A percentile compares a stretch with the other conserved stretches of the same genome.
phyloP scores from a whole-genome alignment of 2,113 vertebrate genomes.

The Progne subis region DNA sequence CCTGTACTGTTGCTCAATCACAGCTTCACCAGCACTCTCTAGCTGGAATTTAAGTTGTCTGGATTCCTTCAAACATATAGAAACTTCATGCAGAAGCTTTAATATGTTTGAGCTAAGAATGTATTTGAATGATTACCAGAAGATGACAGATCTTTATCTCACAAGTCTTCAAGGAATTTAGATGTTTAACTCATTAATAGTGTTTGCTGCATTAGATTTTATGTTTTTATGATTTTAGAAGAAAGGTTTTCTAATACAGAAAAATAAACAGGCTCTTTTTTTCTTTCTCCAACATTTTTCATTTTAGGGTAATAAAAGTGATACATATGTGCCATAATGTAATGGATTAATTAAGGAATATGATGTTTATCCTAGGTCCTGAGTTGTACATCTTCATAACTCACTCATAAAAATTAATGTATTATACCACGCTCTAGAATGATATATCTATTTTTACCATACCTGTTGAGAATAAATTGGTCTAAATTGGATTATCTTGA shows the following conservation, averaged over 20 bases:
- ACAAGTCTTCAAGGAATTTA: slow-evolving; percentile 63
- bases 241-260: slow-evolving; percentile 60
- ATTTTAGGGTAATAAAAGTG: slow-evolving; percentile 76
- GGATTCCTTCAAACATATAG: background rate
- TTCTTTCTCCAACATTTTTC: slow-evolving; percentile 50
- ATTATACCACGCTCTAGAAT: slow-evolving; percentile 60
- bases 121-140: slow-evolving; percentile 49
- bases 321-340: slow-evolving; percentile 67
- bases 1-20: background rate
- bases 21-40: background rate
- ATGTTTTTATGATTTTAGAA: slow-evolving; percentile 65
- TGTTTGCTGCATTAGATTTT: slow-evolving; percentile 63
- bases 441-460: slow-evolving; percentile 72
- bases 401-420: slow-evolving; percentile 79
- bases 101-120: slow-evolving; percentile 30
- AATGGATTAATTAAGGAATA: slow-evolving; percentile 82
- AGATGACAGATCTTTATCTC: slow-evolving; percentile 65
- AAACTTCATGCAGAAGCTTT: background rate
- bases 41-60: background rate
- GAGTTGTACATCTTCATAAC: slow-evolving; percentile 76
- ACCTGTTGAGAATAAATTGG: slow-evolving; percentile 75
- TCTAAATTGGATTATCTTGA: slow-evolving; percentile 71
- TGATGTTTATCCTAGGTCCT: slow-evolving; percentile 77
- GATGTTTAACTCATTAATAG: slow-evolving; percentile 72
- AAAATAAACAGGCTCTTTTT: slow-evolving; percentile 18